Evolutionary conservation across 2,113 vertebrate genomes (phyloP), one percentile per base, ranked within the genome.

Genomic region (Callipepla squamata): DNA sequence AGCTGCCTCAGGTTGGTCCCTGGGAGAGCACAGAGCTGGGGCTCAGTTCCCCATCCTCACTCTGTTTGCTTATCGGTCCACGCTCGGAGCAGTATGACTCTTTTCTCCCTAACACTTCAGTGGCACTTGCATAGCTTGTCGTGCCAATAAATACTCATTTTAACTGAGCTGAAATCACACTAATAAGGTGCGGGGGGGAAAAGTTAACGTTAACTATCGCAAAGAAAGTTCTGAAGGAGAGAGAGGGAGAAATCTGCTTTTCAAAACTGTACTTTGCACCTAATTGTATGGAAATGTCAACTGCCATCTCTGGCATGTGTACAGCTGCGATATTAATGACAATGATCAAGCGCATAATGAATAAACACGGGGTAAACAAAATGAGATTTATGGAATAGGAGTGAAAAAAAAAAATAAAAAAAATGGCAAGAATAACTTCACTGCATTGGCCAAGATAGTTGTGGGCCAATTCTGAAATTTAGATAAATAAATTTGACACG

Each of bases 41-140:
- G 7, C 47, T 74, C 44, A 47, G 19, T 21, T 88, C 25, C 36
- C 6, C 4, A 3, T 13, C 23, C 17, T 63, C 2, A 2, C 63
- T 63, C 38, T 1, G 0, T 22, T 83, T 1, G 2, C 19, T 44
- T 23, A 7, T 40, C 3, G 0, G 40, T 44, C 89, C 42, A 11
- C 28, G 30, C 63, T 92, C 63, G 23, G 44, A 80, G 32, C 7
- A 72, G 55, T 26, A 48, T 17, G 50, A 75, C 63, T 83, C 51
- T 90, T 83, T 93, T 68, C 65, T 91, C 51, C 87, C 76, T 88
- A 61, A 72, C 76, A 47, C 36, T 91, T 85, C 1, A 34, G 51
- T 70, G 79, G 78, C 53, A 9, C 80, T 82, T 57, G 26, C 1
- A 4, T 72, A 77, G 47, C 34, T 88, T 85, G 42, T 74, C n/a